Conservation (phyloP, 2,797 vertebrate genomes). For the Nothura maculosa region DNA sequence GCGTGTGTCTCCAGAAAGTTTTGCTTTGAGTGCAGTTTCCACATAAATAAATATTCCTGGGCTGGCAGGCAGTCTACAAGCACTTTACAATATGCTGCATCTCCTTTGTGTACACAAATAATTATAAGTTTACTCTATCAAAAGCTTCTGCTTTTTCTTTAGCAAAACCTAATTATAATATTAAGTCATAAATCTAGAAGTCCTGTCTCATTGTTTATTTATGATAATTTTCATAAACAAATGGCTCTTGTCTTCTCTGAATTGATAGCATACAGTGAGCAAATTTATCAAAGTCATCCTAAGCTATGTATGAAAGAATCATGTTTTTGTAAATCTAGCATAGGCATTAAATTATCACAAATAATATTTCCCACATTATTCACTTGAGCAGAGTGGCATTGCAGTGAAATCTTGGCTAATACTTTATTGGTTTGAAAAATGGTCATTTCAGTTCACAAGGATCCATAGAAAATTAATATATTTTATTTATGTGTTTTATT, state of each 20-base stretch:
- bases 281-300: constrained; percentile 58
- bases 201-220: constrained; percentile 15
- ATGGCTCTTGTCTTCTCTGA: constrained; percentile 42
- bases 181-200: constrained; percentile 47
- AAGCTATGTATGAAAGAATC: background rate
- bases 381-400: constrained; percentile 1
- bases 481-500: background rate
- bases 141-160: constrained; percentile 1
- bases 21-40: background rate
- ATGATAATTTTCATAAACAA: constrained; percentile 39
- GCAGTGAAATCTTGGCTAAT: background rate
- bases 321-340: background rate
- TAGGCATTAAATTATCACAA: background rate
- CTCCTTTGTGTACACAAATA: constrained; percentile 34
- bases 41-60: background rate
- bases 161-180: constrained; percentile 4
- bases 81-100: background rate
- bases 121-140: background rate
- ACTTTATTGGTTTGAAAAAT: background rate
- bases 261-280: constrained; percentile 50
- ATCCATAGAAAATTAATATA: background rate
- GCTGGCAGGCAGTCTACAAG: background rate
- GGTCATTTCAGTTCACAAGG: background rate
- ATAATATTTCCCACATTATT: constrained; percentile 8
- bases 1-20: background rate